Percentiles rank a stretch among this genome's conserved stretches.
Conservation (phyloP, 2,113 vertebrate genomes). For the Saccopteryx leptura region DNA sequence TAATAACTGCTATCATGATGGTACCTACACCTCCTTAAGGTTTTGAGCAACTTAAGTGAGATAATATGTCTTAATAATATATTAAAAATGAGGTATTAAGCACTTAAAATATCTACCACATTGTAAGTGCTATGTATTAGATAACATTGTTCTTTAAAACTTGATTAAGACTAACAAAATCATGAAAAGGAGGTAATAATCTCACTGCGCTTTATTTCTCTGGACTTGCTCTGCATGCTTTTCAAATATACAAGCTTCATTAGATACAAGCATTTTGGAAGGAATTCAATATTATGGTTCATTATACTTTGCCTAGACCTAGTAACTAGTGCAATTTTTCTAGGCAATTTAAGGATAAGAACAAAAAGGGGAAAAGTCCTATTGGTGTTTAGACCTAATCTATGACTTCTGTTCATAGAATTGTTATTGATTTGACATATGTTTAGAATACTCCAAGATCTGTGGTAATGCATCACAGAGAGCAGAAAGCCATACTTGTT, state of each 20-base stretch:
- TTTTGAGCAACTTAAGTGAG: not conserved
- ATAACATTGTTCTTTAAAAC: conserved; percentile 12
- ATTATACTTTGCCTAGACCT: not conserved
- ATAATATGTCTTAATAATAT: not conserved
- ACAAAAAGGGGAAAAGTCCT: not conserved
- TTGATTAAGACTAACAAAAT: conserved; percentile 49
- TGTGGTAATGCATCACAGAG: not conserved
- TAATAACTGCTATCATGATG: not conserved
- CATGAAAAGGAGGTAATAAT: not conserved
- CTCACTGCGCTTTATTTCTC: conserved; percentile 59
- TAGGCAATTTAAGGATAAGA: conserved; percentile 4
- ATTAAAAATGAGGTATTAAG: not conserved
- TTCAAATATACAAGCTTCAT: conserved; percentile 30
- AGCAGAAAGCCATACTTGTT: not conserved
- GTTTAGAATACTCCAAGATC: not conserved
- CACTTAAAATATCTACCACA: not conserved
- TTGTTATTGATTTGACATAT: not conserved
- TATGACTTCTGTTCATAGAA: not conserved
- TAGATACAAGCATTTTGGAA: not conserved
- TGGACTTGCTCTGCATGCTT: not conserved
- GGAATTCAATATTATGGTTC: not conserved
- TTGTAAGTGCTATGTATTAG: not conserved
- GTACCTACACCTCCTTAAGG: not conserved
- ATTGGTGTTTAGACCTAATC: not conserved
- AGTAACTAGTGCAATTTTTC: not conserved